Evolutionary conservation across 2,888 invertebrate genomes (phyloP).

Genomic region (Orchesellides sinensis): DNA sequence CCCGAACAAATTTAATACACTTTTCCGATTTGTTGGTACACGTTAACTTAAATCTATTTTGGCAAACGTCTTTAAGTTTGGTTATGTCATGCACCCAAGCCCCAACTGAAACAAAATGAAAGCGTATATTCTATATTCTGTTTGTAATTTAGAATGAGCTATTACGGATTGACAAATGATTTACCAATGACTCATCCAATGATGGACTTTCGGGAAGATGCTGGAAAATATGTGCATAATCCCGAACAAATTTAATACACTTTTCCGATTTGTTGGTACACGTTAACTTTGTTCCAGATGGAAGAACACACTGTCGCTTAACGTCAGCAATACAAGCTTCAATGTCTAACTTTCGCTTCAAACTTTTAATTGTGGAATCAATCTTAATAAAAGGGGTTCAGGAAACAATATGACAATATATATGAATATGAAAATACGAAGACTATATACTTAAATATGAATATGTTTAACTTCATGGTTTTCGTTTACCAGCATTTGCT

Average conservation of each 20-base stretch:
- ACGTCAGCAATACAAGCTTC: background rate
- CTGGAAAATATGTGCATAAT: conserved; percentile 36
- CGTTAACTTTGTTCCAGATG: background rate
- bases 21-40: background rate
- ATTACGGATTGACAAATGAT: background rate
- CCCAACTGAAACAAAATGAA: background rate
- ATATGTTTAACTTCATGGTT: background rate
- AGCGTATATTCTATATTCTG: background rate
- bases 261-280: background rate
- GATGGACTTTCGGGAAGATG: conserved; percentile 22
- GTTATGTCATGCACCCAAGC: background rate
- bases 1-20: conserved; percentile 18
- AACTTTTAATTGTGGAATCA: background rate
- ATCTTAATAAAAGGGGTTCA: background rate
- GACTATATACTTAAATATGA: background rate
- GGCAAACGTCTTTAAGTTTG: background rate
- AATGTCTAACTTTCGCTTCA: conserved; percentile 36
- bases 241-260: conserved; percentile 38
- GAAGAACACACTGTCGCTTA: conserved; percentile 16
- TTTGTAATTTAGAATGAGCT: too few species aligned
- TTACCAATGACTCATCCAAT: conserved; percentile 13
- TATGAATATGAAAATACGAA: background rate
- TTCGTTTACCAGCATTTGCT: background rate
- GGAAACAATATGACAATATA: too few species aligned
- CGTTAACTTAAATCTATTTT: too few species aligned